Conservation (phyloP, 2,888 invertebrate species). For the Odontocolon sp. region DNA sequence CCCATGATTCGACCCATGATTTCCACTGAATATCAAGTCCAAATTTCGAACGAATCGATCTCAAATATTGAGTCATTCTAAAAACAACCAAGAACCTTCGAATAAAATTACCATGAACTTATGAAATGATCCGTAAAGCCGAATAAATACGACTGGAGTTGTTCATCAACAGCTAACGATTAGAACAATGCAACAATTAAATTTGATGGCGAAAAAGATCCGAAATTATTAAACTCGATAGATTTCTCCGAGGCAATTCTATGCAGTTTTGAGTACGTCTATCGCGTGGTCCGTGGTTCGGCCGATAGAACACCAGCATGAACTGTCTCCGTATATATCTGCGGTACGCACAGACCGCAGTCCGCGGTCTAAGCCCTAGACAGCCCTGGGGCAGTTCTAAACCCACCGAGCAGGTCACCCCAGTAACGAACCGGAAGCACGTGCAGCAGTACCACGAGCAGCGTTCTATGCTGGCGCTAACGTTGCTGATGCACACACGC, state of each 20-base stretch:
- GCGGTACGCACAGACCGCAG: slow-evolving; percentile 62
- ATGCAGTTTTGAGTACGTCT: slow-evolving; percentile 8
- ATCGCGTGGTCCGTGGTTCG: slow-evolving; percentile 15
- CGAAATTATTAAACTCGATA: neutral
- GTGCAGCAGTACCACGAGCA: slow-evolving; percentile 61
- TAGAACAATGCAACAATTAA: too few species aligned
- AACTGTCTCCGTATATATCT: slow-evolving; percentile 36
- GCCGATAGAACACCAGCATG: slow-evolving; percentile 7
- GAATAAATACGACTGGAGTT: too few species aligned
- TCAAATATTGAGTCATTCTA: too few species aligned
- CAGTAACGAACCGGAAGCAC: slow-evolving; percentile 53
- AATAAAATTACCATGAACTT: too few species aligned
- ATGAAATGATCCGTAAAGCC: too few species aligned
- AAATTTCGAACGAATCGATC: too few species aligned
- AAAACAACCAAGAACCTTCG: too few species aligned
- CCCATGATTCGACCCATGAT: too few species aligned
- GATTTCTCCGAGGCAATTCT: slow-evolving; percentile 12
- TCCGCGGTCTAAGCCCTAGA: slow-evolving; percentile 77
- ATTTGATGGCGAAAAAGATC: neutral
- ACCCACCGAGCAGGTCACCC: slow-evolving; percentile 62
- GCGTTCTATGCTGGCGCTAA: neutral
- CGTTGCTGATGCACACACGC: neutral
- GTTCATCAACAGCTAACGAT: too few species aligned
- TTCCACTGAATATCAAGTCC: too few species aligned
- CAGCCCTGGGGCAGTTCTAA: slow-evolving; percentile 57